These are phyloP conservation scores for Camponotus fellah DNA, from an alignment of 2,888 invertebrate genomes.

Conservation along the genomic window DNA sequence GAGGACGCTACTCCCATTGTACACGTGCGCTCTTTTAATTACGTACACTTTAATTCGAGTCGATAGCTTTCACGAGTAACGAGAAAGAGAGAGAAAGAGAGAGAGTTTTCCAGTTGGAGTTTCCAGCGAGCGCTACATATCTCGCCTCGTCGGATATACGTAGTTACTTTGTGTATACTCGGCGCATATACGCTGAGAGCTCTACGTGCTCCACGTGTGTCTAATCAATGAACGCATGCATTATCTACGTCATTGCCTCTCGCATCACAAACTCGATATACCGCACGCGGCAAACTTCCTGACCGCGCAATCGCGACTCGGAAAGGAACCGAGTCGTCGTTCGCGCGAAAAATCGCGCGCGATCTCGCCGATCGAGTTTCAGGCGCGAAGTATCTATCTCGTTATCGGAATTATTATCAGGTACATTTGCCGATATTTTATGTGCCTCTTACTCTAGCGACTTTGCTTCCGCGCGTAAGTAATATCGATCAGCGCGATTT, in stretches of 20 bases:
- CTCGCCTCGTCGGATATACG: conserved; percentile 36
- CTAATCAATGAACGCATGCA: conserved; percentile 63
- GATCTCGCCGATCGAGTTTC: background rate
- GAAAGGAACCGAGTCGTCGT: background rate
- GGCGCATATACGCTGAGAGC: conserved; percentile 17
- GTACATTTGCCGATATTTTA: background rate
- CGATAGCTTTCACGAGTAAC: conserved; percentile 26
- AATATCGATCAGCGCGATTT: conserved; percentile 34
- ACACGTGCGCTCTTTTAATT: conserved; percentile 14
- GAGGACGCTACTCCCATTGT: background rate
- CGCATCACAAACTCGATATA: conserved; percentile 47
- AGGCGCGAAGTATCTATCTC: background rate
- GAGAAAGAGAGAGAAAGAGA: background rate
- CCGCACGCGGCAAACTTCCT: conserved; percentile 32
- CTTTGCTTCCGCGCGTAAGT: background rate
- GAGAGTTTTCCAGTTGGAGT: conserved; percentile 39
- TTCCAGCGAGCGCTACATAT: conserved; percentile 51
- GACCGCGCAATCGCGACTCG: conserved; percentile 31
- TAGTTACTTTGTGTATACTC: conserved; percentile 20
- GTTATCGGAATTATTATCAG: background rate
- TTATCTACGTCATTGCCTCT: conserved; percentile 64
- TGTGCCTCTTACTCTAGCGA: background rate
- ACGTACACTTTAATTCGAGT: conserved; percentile 16
- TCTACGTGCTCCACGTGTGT: conserved; percentile 50
- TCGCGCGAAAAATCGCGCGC: conserved; percentile 23